Evolutionary conservation across 1,140 invertebrate genomes (phyloP).

Genomic region (Periplaneta americana): DNA sequence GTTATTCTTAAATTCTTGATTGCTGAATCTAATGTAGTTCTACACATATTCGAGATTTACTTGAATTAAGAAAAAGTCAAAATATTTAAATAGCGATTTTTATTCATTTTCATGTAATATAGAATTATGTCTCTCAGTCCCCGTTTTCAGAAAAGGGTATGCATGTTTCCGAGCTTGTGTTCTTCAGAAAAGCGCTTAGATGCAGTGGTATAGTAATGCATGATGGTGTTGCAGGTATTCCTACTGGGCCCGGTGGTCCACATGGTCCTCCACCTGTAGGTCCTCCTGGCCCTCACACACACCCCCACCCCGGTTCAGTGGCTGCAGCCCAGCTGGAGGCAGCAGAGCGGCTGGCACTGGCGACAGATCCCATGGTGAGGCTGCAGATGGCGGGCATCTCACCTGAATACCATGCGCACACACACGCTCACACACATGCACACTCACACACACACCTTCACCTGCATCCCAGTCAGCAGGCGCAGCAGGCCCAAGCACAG

Average conservation of each 20-base stretch:
- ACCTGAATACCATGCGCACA: conserved; percentile 74
- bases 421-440: conserved; percentile 82
- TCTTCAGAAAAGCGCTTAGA: not conserved
- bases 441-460: conserved; percentile 68
- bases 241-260: conserved; percentile 23
- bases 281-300: conserved; percentile 12
- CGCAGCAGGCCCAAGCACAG: conserved; percentile 56
- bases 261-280: conserved; percentile 10
- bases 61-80: too few relatives aligned
- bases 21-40: too few relatives aligned
- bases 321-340: conserved; percentile 33
- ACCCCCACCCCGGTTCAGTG: conserved; percentile 7
- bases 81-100: too few relatives aligned
- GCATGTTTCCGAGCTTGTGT: too few relatives aligned
- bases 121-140: too few relatives aligned
- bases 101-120: too few relatives aligned
- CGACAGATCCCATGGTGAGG: conserved; percentile 66
- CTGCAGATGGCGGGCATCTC: conserved; percentile 82
- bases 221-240: conserved; percentile 9
- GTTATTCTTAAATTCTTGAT: too few relatives aligned
- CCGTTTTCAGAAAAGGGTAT: too few relatives aligned
- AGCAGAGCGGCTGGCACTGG: conserved; percentile 61
- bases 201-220: not conserved
- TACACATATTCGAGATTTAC: too few relatives aligned
- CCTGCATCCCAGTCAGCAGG: conserved; percentile 79